Conservation (phyloP, 2,888 invertebrate genomes). For the Lordiphosa fenestrarum region DNA sequence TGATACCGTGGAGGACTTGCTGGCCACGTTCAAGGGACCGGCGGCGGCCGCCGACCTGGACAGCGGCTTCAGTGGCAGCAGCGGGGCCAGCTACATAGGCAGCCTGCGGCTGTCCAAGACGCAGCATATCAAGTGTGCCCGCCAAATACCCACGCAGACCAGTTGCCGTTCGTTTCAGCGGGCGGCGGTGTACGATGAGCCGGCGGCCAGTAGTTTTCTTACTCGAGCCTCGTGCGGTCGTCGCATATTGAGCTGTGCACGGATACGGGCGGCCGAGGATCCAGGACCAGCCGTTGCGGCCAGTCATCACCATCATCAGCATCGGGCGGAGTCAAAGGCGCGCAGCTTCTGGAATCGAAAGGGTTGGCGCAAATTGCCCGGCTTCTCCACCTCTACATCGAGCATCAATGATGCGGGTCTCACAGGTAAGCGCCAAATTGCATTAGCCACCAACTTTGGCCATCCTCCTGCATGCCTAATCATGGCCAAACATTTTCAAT, state of each 20-base stretch:
- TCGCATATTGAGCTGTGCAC: constrained; percentile 79
- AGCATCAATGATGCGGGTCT: constrained; percentile 86
- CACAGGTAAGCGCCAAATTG: constrained; percentile 82
- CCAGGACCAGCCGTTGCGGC: constrained; percentile 61
- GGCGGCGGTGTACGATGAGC: constrained; percentile 40
- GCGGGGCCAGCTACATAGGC: constrained; percentile 89
- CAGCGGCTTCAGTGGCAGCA: constrained; percentile 91
- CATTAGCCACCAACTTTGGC: no score
- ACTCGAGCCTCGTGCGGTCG: constrained; percentile 80
- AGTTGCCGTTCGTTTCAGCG: constrained; percentile 79
- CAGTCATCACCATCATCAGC: constrained; percentile 4
- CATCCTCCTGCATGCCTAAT: no score
- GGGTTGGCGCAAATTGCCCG: constrained; percentile 89
- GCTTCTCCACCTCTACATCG: constrained; percentile 86
- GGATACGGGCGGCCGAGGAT: constrained; percentile 81
- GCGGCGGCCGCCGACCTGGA: constrained; percentile 81
- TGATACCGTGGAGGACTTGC: constrained; percentile 84
- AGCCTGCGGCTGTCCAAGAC: constrained; percentile 83
- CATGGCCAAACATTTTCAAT: neutral
- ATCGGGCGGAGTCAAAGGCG: constrained; percentile 75
- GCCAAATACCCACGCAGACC: constrained; percentile 36
- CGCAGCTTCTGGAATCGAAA: constrained; percentile 87
- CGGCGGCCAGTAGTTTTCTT: constrained; percentile 58
- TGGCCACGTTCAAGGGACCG: constrained; percentile 69
- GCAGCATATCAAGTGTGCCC: constrained; percentile 61